phyloP scores from a whole-genome alignment of 2,888 invertebrate genomes.

The Drosophila lutescens region DNA sequence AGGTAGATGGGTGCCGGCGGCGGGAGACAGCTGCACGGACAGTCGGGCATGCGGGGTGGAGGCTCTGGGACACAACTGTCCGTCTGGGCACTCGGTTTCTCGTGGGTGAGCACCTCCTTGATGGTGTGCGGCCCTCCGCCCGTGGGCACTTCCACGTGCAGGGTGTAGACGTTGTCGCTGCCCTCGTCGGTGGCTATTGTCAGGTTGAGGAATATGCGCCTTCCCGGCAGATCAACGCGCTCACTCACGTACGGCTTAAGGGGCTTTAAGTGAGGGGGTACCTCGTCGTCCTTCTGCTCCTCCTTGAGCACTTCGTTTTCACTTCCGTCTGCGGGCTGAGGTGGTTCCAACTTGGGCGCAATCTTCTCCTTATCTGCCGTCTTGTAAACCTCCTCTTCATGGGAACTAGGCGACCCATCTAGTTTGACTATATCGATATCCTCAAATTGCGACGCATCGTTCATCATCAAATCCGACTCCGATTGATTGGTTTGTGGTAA shows the following conservation, averaged over 20 bases:
- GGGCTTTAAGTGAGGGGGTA: constrained; percentile 44
- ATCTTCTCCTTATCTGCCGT: constrained; percentile 51
- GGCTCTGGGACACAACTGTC: constrained; percentile 80
- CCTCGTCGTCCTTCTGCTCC: constrained; percentile 8
- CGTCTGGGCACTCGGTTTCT: constrained; percentile 36
- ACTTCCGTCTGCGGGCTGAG: constrained; percentile 23
- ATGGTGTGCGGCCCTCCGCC: constrained; percentile 78
- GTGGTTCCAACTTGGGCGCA: neutral
- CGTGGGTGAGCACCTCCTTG: constrained; percentile 77
- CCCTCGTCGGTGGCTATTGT: constrained; percentile 91
- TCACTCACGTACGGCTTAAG: constrained; percentile 75
- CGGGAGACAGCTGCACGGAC: constrained; percentile 80
- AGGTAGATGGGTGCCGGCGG: constrained; percentile 23
- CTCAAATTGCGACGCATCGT: constrained; percentile 76
- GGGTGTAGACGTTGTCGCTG: constrained; percentile 88
- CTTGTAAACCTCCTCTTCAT: constrained; percentile 81
- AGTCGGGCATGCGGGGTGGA: constrained; percentile 83
- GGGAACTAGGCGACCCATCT: constrained; percentile 62
- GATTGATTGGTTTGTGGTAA: constrained; percentile 32
- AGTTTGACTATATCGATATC: constrained; percentile 83
- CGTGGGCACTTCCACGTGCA: constrained; percentile 92
- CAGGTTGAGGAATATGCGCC: constrained; percentile 91
- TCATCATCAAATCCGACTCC: constrained; percentile 80
- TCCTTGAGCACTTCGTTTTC: constrained; percentile 72
- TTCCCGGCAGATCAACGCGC: constrained; percentile 70